Percentiles rank a stretch among this genome's conserved stretches.
Conservation (phyloP, 2,797 vertebrate genomes). For the Ciconia nigra region DNA sequence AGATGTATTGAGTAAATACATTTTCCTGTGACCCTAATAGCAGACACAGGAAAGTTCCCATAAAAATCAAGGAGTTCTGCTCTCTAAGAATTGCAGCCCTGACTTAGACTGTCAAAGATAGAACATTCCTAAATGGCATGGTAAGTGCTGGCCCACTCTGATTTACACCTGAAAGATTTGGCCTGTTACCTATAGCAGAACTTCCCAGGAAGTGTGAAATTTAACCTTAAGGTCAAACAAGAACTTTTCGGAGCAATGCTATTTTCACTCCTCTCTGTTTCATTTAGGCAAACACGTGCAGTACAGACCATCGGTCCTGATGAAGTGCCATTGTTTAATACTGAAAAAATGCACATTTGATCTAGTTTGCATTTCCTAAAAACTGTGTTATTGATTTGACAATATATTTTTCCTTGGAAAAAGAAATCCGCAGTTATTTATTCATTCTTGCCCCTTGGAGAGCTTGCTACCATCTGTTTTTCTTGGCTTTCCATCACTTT, state of each 20-base stretch:
- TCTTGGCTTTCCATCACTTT: constrained; percentile 53
- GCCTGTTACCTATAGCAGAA: not conserved
- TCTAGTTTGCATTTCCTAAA: constrained; percentile 22
- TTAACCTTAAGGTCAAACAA: not conserved
- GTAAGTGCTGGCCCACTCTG: not conserved
- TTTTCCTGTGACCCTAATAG: not conserved
- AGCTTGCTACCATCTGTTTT: constrained; percentile 34
- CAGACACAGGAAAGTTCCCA: not conserved
- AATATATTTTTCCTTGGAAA: constrained; percentile 1
- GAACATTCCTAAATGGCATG: not conserved
- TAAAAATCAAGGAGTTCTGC: not conserved
- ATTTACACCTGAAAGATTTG: not conserved
- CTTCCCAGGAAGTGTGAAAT: not conserved
- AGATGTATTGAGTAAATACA: not conserved
- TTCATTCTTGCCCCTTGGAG: constrained; percentile 40
- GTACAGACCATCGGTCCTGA: not conserved
- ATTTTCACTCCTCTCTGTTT: not conserved
- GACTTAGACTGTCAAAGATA: not conserved
- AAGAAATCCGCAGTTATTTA: constrained; percentile 32
- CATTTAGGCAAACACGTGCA: not conserved
- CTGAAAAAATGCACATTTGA: constrained; percentile 31
- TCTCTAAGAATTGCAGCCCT: not conserved
- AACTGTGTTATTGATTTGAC: constrained; percentile 47
- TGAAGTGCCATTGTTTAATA: constrained; percentile 27
- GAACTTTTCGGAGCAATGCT: not conserved